A percentile compares a stretch with the other conserved stretches of the same genome.
phyloP scores from a whole-genome alignment of 2,113 vertebrate genomes.

The Aspidoscelis tigris region DNA sequence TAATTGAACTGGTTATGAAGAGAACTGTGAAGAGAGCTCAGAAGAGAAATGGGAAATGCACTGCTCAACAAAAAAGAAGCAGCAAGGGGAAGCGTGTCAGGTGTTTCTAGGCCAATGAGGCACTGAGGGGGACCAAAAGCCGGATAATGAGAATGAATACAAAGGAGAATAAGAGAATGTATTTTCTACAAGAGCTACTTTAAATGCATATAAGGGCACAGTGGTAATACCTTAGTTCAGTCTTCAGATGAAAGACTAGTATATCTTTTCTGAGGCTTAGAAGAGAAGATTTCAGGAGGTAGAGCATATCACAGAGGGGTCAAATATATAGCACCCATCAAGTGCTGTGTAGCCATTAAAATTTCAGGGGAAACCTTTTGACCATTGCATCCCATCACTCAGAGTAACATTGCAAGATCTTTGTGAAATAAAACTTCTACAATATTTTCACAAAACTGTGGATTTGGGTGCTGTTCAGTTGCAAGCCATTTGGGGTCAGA shows the following conservation, averaged over 20 bases:
- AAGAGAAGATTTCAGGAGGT: neutral
- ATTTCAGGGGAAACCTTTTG: neutral
- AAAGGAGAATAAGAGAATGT: conserved; percentile 64
- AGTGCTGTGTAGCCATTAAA: neutral
- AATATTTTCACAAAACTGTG: neutral
- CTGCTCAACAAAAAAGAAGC: conserved; percentile 59
- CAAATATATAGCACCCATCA: neutral
- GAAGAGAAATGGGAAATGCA: conserved; percentile 48
- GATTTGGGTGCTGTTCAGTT: neutral
- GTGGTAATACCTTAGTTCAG: conserved; percentile 57
- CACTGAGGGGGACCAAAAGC: conserved; percentile 43
- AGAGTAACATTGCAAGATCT: neutral
- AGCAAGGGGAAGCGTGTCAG: conserved; percentile 41
- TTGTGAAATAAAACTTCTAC: neutral
- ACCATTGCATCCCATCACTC: neutral
- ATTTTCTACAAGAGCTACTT: conserved; percentile 67
- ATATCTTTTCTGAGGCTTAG: conserved; percentile 61
- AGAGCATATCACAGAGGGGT: neutral
- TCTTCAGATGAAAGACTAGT: conserved; percentile 41
- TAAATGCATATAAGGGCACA: conserved; percentile 68
- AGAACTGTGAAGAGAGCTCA: conserved; percentile 61
- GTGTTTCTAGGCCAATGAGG: conserved; percentile 57
- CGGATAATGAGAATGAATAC: conserved; percentile 59
- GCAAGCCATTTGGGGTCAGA: no score
- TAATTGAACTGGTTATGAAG: conserved; percentile 66